Evolutionary conservation across 2,113 vertebrate genomes (phyloP).

Genomic region (Vicugna pacos): DNA sequence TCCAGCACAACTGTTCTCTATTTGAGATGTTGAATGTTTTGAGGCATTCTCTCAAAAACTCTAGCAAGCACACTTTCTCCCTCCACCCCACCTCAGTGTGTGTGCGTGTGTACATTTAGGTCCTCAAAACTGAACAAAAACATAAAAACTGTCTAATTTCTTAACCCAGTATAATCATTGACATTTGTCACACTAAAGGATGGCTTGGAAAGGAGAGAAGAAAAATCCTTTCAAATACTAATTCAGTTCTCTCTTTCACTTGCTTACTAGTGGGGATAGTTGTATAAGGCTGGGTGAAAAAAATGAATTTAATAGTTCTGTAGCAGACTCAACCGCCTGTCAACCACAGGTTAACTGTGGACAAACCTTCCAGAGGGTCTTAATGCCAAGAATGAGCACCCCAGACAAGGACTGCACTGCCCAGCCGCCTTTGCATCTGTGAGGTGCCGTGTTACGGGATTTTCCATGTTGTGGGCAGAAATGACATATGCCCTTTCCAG

Average conservation of each 20-base stretch:
- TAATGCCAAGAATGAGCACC: not conserved
- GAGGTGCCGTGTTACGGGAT: not conserved
- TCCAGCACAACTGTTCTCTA: not conserved
- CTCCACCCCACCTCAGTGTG: too few relatives aligned
- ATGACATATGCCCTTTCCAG: not conserved
- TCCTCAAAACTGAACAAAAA: not conserved
- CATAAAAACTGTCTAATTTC: not conserved
- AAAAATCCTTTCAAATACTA: not conserved
- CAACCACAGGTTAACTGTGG: not conserved
- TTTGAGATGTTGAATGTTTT: slow-evolving; percentile 16
- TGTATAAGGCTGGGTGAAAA: not conserved
- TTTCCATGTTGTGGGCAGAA: not conserved
- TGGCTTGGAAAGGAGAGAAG: not conserved
- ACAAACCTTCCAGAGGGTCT: not conserved
- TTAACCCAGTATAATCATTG: not conserved
- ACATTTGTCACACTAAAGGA: not conserved
- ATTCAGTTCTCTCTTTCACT: not conserved
- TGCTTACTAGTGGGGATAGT: not conserved
- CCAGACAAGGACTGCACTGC: not conserved
- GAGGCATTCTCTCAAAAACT: not conserved
- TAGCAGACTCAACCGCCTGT: not conserved
- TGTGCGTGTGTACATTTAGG: not conserved
- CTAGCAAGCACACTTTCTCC: not conserved
- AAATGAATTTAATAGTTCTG: not conserved
- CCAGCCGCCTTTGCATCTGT: not conserved